Evolutionary conservation across 2,888 invertebrate species (phyloP).

Genomic region (Nudaria mundana): DNA sequence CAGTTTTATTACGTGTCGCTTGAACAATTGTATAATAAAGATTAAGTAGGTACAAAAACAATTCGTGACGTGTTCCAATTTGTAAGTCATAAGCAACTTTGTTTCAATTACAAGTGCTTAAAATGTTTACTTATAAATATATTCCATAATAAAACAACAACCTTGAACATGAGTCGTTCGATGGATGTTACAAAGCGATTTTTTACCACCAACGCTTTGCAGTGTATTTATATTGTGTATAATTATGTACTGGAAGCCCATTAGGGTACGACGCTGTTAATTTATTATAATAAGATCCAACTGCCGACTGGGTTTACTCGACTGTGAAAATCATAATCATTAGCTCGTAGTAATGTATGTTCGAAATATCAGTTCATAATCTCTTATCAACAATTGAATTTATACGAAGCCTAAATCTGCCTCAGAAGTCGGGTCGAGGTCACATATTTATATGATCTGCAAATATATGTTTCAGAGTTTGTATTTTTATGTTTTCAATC

Average conservation of each 20-base stretch:
- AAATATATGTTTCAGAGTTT: too few relatives aligned
- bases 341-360: conserved; percentile 53
- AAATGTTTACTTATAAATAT: conserved; percentile 35
- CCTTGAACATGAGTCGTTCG: conserved; percentile 33
- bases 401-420: too few relatives aligned
- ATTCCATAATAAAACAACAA: conserved; percentile 34
- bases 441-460: too few relatives aligned
- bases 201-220: conserved; percentile 57
- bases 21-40: too few relatives aligned
- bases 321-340: conserved; percentile 76
- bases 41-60: conserved; percentile 7
- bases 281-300: conserved; percentile 77
- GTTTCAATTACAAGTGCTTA: conserved; percentile 31
- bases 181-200: conserved; percentile 33
- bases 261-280: conserved; percentile 69
- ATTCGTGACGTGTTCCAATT: conserved; percentile 22
- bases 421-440: too few relatives aligned
- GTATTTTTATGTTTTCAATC: too few relatives aligned
- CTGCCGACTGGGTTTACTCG: conserved; percentile 65
- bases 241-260: conserved; percentile 65
- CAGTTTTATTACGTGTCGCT: too few relatives aligned
- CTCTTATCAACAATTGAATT: conserved; percentile 1
- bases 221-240: conserved; percentile 60
- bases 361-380: conserved; percentile 30
- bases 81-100: conserved; percentile 35